Evolutionary conservation across 2,888 invertebrate species (phyloP).

Genomic region (Eristalis tenax): DNA sequence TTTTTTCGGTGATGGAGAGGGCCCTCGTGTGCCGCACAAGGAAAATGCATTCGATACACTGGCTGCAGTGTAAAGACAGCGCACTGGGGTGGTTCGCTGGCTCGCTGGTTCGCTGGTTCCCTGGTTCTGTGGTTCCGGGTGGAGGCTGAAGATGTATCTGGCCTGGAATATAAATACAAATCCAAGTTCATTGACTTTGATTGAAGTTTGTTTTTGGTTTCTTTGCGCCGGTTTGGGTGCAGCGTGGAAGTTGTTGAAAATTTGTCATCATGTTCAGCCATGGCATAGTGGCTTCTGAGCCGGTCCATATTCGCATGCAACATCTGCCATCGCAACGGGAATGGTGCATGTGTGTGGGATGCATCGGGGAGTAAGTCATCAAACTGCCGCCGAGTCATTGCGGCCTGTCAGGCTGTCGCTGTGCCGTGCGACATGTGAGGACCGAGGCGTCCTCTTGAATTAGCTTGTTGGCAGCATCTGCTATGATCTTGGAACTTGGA

Average conservation of each 20-base stretch:
- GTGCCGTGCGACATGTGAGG: neutral
- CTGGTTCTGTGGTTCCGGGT: neutral
- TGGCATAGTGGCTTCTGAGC: neutral
- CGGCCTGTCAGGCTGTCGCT: too few relatives aligned
- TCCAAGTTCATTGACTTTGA: constrained; percentile 50
- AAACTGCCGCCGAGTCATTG: neutral
- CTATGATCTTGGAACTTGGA: neutral
- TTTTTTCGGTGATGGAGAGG: constrained; percentile 42
- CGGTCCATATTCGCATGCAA: constrained; percentile 11
- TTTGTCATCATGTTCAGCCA: constrained; percentile 5
- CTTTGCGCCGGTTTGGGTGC: neutral
- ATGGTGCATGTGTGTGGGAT: neutral
- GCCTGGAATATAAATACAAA: constrained; percentile 29
- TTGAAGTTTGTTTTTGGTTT: neutral
- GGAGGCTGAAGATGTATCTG: neutral
- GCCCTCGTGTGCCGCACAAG: constrained; percentile 24
- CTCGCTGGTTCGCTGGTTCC: neutral
- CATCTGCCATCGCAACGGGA: neutral
- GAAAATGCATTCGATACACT: constrained; percentile 43
- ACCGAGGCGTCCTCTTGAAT: neutral
- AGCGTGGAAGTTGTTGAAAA: neutral
- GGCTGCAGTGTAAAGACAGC: neutral
- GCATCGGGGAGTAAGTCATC: neutral
- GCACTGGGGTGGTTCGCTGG: neutral
- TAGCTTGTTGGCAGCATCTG: neutral